Conservation (phyloP, 2,797 vertebrate species). For the Eutrigla gurnardus region DNA sequence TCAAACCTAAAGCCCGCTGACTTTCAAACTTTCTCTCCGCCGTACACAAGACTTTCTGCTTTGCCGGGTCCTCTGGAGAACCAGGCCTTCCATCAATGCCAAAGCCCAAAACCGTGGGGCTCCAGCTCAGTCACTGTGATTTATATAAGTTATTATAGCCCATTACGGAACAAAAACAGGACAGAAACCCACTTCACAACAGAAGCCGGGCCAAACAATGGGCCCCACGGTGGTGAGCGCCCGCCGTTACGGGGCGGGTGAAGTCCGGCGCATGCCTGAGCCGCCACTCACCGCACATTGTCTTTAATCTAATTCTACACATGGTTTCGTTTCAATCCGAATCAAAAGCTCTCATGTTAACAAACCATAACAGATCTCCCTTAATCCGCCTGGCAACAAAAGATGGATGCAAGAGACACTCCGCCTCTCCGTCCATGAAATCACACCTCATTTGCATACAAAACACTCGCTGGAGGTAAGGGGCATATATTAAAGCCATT, state of each 20-base stretch:
- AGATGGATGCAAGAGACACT: slow-evolving; percentile 83
- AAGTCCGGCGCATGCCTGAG: slow-evolving; percentile 80
- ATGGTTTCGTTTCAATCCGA: slow-evolving; percentile 85
- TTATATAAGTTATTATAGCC: slow-evolving; percentile 87
- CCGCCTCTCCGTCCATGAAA: slow-evolving; percentile 83
- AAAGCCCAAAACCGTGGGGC: slow-evolving; percentile 75
- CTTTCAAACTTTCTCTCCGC: slow-evolving; percentile 78
- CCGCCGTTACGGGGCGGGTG: slow-evolving; percentile 56
- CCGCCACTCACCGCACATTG: slow-evolving; percentile 80
- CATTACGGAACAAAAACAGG: slow-evolving; percentile 82
- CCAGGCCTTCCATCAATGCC: slow-evolving; percentile 82
- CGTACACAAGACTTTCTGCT: slow-evolving; percentile 71
- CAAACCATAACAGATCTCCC: slow-evolving; percentile 87
- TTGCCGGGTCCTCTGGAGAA: slow-evolving; percentile 63
- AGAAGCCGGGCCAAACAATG: slow-evolving; percentile 74
- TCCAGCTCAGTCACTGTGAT: slow-evolving; percentile 80
- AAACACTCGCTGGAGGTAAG: slow-evolving; percentile 85
- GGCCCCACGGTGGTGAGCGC: slow-evolving; percentile 67
- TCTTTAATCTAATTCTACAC: slow-evolving; percentile 89
- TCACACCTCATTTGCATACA: slow-evolving; percentile 86
- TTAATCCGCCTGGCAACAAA: slow-evolving; percentile 86
- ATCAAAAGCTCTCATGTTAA: slow-evolving; percentile 88
- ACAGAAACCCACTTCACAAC: slow-evolving; percentile 81
- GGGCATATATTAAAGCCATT: slow-evolving; percentile 86
- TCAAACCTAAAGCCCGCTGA: slow-evolving; percentile 74